Conservation (phyloP, 53 echinoderm and acorn worm species). For the Patiria pectinifera region DNA sequence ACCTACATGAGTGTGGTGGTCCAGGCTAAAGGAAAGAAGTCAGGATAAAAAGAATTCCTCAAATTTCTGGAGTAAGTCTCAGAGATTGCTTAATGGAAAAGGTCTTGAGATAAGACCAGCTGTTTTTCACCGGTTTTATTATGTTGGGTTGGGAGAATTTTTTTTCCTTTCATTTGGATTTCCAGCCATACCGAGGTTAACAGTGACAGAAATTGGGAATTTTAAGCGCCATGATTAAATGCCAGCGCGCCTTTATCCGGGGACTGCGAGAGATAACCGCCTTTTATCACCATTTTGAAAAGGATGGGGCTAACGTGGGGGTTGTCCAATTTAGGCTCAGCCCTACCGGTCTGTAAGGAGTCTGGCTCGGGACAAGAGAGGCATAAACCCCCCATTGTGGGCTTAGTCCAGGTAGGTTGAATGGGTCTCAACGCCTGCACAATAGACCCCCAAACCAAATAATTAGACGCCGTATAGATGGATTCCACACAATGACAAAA, state of each 20-base stretch:
- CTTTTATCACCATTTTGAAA: slow-evolving; percentile 35
- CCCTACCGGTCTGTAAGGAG: background rate
- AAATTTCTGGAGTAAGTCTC: slow-evolving; percentile 27
- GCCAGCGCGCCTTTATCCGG: slow-evolving; percentile 2
- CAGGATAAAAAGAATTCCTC: slow-evolving; percentile 4
- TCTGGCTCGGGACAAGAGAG: slow-evolving; percentile 28
- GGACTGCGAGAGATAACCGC: slow-evolving; percentile 38
- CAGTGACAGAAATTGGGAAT: slow-evolving; percentile 4
- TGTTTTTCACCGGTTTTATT: background rate
- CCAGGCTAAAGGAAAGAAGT: background rate
- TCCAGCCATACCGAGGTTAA: background rate
- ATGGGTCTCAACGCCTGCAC: slow-evolving; percentile 54
- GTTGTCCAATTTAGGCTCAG: slow-evolving; percentile 56
- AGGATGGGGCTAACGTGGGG: slow-evolving; percentile 23
- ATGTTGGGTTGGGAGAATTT: background rate
- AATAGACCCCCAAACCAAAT: slow-evolving; percentile 62
- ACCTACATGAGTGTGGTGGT: background rate
- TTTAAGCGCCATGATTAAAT: slow-evolving; percentile 48
- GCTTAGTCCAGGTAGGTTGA: slow-evolving; percentile 55
- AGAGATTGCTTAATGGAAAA: slow-evolving; percentile 28
- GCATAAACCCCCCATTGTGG: slow-evolving; percentile 45
- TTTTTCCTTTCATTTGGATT: background rate
- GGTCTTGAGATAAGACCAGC: slow-evolving; percentile 25
- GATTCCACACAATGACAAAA: slow-evolving; percentile 34
- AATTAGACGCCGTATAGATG: slow-evolving; percentile 55